phyloP scores from a whole-genome alignment of 2,113 vertebrate species.

The Leptosomus discolor region DNA sequence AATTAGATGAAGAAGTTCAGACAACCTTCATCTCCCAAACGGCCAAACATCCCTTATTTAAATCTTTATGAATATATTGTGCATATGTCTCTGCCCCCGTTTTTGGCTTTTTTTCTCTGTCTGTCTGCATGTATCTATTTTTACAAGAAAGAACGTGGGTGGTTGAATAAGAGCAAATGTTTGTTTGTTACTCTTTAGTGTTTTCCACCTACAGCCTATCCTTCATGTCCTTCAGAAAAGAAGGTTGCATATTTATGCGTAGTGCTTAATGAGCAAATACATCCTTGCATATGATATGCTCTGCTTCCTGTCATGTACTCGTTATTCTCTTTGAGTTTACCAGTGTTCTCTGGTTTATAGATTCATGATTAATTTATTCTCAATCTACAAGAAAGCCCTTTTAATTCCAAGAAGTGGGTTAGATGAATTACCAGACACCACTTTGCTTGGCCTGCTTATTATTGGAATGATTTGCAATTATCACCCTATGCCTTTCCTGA shows the following conservation, averaged over 20 bases:
- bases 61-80: not conserved
- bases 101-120: not conserved
- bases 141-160: not conserved
- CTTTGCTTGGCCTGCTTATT: constrained; percentile 38
- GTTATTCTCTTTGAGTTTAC: constrained; percentile 59
- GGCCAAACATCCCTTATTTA: not conserved
- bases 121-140: not conserved
- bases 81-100: not conserved
- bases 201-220: constrained; percentile 26
- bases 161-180: constrained; percentile 6
- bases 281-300: constrained; percentile 53
- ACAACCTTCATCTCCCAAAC: not conserved
- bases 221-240: constrained; percentile 24
- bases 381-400: constrained; percentile 47
- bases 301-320: constrained; percentile 59
- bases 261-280: constrained; percentile 58
- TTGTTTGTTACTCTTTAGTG: constrained; percentile 10
- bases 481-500: not conserved
- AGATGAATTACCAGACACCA: constrained; percentile 31
- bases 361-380: constrained; percentile 66
- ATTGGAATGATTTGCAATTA: constrained; percentile 19
- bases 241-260: constrained; percentile 53
- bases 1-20: constrained; percentile 14
- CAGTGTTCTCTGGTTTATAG: constrained; percentile 49
- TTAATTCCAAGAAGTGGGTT: constrained; percentile 61